Base-by-base conservation (phyloP, 2,888 invertebrate species). In the Agriotes lineatus region DNA sequence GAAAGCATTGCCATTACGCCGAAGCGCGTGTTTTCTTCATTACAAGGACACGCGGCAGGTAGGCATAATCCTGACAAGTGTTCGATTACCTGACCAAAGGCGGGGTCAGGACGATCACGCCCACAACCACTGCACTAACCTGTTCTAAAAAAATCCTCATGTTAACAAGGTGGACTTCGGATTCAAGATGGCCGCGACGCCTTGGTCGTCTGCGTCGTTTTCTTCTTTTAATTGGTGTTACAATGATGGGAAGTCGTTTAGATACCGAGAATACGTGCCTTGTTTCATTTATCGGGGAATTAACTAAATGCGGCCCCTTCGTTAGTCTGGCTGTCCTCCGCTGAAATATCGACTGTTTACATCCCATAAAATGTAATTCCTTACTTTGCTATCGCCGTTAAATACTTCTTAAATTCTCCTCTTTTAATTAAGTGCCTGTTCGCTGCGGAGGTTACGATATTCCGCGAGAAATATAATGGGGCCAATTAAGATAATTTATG, bases 171-270 rank as follows among this genome's bases (percentile, higher is more conserved):
- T 77, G 77, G 79, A 80, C 79, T 71, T 79, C 76, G 78, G 74
- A 76, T 79, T 79, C 82, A 83, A 83, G 83, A 83, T 83, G 83
- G 83, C 82, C 79, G 80, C 80, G 81, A 82, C 82, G 81, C 82
- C 82, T 81, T 76, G 69, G 75, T 74, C 77, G 81, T 81, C 81
- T 81, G 79, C 78, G 75, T 74, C 73, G 75, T 77, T 79, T 77
- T 79, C 78, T 79, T 79, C 72, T 80, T 82, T 82, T 82, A 82
- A 82, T 82, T 82, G 82, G 79, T 81, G 80, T 82, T 77, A 82
- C 81, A 81, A 77, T 79, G 81, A 81, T 81, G 81, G 79, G 79
- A 78, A 81, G 81, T 81, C 82, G 81, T 81, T 80, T 78, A 81
- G 81, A 81, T 81, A 81, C 75, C 75, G 75, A 73, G 74, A 72